These are phyloP conservation scores for Champsocephalus esox DNA, from an alignment of 2,797 vertebrate species.

Conservation along the genomic window DNA sequence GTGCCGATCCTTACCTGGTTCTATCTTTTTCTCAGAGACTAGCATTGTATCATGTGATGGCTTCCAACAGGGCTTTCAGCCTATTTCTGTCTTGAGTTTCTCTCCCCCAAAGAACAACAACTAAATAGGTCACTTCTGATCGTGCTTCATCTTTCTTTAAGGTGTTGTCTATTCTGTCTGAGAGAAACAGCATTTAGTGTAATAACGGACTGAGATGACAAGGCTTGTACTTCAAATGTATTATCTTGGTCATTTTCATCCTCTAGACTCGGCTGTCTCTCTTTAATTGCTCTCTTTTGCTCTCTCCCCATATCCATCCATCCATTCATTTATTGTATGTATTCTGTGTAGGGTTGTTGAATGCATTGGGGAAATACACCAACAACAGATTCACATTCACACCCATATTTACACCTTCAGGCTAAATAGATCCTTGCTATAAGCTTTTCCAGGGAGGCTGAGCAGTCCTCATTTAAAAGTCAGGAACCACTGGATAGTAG, in stretches of 20 bases:
- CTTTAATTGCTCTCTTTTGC: not conserved
- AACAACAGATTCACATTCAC: constrained; percentile 19
- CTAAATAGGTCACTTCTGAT: constrained; percentile 50
- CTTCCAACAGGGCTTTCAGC: constrained; percentile 22
- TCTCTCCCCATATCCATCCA: not conserved
- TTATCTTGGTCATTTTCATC: constrained; percentile 6
- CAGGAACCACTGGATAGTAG: not conserved
- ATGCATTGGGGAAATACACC: not conserved
- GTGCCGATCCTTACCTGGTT: constrained; percentile 16
- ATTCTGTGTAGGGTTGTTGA: not conserved
- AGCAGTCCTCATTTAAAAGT: constrained; percentile 4
- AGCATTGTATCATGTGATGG: constrained; percentile 28
- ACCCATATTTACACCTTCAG: constrained; percentile 1
- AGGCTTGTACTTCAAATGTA: not conserved
- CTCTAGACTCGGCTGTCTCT: not conserved
- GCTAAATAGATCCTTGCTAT: not conserved
- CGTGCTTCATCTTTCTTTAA: constrained; percentile 23
- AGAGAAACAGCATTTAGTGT: not conserved
- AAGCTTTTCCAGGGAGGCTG: not conserved
- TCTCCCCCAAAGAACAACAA: constrained; percentile 39
- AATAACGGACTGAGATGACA: constrained; percentile 12
- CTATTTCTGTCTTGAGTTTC: constrained; percentile 60
- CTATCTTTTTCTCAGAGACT: constrained; percentile 32
- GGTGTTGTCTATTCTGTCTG: constrained; percentile 40
- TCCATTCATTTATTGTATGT: not conserved